Conservation (phyloP, 1,140 invertebrate genomes). For the Drosophila sucinea region DNA sequence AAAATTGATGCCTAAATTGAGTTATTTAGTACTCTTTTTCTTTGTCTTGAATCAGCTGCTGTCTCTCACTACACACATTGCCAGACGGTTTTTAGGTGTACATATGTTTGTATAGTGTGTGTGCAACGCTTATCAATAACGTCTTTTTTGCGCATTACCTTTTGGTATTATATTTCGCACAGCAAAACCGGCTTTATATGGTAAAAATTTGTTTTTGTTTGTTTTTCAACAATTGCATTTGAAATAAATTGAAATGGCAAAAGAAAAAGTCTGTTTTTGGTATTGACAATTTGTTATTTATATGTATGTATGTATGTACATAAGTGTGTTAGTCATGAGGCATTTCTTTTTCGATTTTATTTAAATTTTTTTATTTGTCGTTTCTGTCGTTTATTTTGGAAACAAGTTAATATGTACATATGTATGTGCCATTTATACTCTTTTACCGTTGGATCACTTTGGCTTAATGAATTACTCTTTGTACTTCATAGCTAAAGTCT, state of each 20-base stretch:
- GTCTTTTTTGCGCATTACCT: conserved; percentile 46
- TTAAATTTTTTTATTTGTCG: background rate
- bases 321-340: background rate
- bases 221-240: conserved; percentile 20
- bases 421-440: too few species aligned
- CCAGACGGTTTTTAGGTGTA: conserved; percentile 49
- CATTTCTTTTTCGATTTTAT: background rate
- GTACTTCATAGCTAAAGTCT: too few species aligned
- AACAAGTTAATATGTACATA: too few species aligned
- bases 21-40: conserved; percentile 28
- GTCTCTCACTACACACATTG: conserved; percentile 32
- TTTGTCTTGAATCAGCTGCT: conserved; percentile 58
- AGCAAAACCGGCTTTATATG: conserved; percentile 47
- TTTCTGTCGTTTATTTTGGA: too few species aligned
- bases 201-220: conserved; percentile 18
- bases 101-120: conserved; percentile 6
- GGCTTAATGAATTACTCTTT: too few species aligned
- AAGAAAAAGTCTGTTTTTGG: conserved; percentile 22
- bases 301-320: too few species aligned
- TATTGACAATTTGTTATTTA: conserved; percentile 6
- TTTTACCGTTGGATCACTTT: too few species aligned
- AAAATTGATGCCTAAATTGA: conserved; percentile 29
- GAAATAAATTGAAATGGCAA: conserved; percentile 6
- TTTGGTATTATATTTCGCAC: conserved; percentile 46
- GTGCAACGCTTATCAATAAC: conserved; percentile 57